Evolutionary conservation across 1,140 invertebrate species (phyloP), one percentile per base, ranked within the genome.

Genomic region (Calephelis virginiensis): DNA sequence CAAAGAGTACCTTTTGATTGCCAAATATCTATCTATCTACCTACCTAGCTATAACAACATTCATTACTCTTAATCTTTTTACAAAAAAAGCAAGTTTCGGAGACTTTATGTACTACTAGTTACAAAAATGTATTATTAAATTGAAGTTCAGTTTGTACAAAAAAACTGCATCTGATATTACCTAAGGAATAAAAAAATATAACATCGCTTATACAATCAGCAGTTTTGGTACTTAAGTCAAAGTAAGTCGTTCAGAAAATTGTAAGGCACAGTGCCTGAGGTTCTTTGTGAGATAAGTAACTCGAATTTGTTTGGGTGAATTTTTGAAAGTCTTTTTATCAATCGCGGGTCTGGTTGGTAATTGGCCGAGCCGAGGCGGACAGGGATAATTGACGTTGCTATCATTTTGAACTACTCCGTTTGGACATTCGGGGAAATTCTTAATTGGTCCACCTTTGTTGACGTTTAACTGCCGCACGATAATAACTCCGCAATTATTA

Each of bases 371-470:
- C 81, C 69, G 75, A 78, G 67, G 77, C 80, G 76, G 76, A 64
- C 76, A 73, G 72, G 73, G 78, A 81, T 85, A 86, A 88, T 86
- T 85, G 81, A 86, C 81, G 78, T 76, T 84, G 85, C 81, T 89
- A 86, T 89, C 85, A 86, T 89, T 89, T 82, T 89, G 80, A 77
- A 82, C 82, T 85, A 77, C 81, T 84, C 77, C 73, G 78, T 73
- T 73, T 72, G 85, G 81, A 82, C 80, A 83, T 91, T 89, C 86
- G 86, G 77, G 83, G 86, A 91, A 91, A 91, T 75, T 89, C 78
- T 91, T 91, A 91, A 91, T 91, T 91, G 86, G 89, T 85, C 75
- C 81, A 85, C 77, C 83, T 88, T 86, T 89, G 86, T 83, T 83
- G 85, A 83, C 83, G 80, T 83, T 77, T 78, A 82, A 82, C 85